These are phyloP conservation scores for Chirona hameri DNA, from an alignment of 2,888 invertebrate species.

Conservation along the genomic window DNA sequence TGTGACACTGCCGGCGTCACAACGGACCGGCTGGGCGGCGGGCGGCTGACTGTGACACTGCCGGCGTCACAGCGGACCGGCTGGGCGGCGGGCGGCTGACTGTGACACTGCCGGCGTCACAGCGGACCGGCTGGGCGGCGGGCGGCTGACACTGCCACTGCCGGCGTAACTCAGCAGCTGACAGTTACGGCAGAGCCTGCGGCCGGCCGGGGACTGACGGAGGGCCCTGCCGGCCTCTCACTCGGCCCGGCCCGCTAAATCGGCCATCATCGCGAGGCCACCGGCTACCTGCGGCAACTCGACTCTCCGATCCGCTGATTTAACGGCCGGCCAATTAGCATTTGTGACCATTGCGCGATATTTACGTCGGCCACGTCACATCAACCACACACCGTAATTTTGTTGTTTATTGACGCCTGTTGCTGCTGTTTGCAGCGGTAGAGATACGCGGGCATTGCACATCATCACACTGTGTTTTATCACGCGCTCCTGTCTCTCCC, in stretches of 20 bases:
- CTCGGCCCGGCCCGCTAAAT: background rate
- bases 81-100: background rate
- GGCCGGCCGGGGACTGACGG: background rate
- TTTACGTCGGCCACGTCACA: background rate
- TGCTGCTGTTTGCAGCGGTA: background rate
- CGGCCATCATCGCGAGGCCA: background rate
- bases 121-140: too few relatives aligned
- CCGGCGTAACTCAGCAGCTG: background rate
- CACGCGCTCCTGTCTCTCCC: slow-evolving; percentile 29
- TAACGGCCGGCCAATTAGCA: background rate
- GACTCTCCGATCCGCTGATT: background rate
- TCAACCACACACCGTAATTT: background rate
- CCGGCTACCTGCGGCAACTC: background rate
- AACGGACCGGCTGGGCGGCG: background rate
- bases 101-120: too few relatives aligned
- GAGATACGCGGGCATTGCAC: background rate
- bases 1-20: too few relatives aligned
- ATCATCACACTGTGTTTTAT: background rate
- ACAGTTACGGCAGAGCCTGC: background rate
- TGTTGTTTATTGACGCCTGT: background rate
- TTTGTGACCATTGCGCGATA: background rate
- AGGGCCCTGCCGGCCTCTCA: background rate
- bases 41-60: too few relatives aligned
- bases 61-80: too few relatives aligned
- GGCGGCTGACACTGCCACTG: too few relatives aligned